Percentiles rank a stretch among this genome's conserved stretches.
Evolutionary conservation across 2,113 vertebrate genomes (phyloP).

Genomic region (Zeus faber): DNA sequence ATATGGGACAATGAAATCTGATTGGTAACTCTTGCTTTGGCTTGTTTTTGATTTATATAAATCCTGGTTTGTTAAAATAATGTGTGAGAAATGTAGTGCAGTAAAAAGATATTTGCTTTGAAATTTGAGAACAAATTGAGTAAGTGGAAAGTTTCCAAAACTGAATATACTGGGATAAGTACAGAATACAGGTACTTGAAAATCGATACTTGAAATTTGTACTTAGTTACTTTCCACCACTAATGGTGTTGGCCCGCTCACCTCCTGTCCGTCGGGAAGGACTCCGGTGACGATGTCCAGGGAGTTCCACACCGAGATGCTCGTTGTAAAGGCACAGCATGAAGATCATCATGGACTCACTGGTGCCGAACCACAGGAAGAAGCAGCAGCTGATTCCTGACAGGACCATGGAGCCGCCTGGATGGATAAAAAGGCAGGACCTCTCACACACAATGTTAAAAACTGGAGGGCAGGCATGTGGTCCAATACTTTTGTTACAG

Average conservation of each 20-base stretch:
- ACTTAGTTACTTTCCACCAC: neutral
- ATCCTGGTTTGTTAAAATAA: too few relatives aligned
- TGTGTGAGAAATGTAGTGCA: too few relatives aligned
- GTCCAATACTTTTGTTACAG: too few relatives aligned
- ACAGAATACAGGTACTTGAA: neutral
- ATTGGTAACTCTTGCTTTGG: too few relatives aligned
- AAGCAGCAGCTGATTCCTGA: slow-evolving; percentile 99
- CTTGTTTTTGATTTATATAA: too few relatives aligned
- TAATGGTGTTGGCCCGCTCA: slow-evolving; percentile 40
- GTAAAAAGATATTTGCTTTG: too few relatives aligned
- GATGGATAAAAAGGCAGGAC: too few relatives aligned
- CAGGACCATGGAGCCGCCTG: too few relatives aligned
- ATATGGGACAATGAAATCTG: too few relatives aligned
- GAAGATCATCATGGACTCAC: too few relatives aligned
- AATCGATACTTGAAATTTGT: neutral
- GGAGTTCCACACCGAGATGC: slow-evolving; percentile 98
- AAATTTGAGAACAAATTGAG: too few relatives aligned
- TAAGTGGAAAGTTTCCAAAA: neutral
- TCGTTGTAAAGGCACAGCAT: slow-evolving; percentile 97
- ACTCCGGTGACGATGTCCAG: slow-evolving; percentile 95
- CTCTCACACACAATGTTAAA: slow-evolving; percentile 10
- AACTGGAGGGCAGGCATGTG: slow-evolving; percentile 6
- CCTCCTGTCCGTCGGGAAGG: slow-evolving; percentile 95
- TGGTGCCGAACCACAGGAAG: slow-evolving; percentile 96
- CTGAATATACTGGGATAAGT: too few relatives aligned